A percentile compares a stretch with the other conserved stretches of the same genome.
phyloP scores from a whole-genome alignment of 2,797 vertebrate genomes.

The Tokudaia muenninki region DNA sequence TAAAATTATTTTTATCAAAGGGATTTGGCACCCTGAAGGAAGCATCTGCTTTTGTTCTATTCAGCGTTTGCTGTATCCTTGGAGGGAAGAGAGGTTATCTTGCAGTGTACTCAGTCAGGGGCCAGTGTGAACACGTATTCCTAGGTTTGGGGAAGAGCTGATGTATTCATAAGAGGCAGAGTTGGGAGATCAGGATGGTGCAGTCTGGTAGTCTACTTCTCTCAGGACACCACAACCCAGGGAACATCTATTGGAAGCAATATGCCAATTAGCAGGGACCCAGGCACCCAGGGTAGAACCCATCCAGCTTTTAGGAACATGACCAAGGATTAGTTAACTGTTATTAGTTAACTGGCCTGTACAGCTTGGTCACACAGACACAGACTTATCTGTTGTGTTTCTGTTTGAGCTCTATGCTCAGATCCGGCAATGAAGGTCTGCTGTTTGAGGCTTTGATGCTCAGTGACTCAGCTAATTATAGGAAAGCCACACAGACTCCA shows the following conservation, averaged over 20 bases:
- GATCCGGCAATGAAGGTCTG: background rate
- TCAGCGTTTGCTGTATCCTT: fast-evolving
- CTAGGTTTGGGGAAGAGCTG: background rate
- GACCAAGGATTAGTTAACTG: background rate
- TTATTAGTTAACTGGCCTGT: background rate
- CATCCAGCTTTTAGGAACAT: background rate
- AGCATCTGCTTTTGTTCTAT: background rate
- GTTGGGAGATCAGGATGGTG: fast-evolving
- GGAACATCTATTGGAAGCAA: background rate
- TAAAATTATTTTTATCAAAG: background rate
- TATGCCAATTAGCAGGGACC: background rate
- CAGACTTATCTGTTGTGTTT: background rate
- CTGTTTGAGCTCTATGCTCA: fast-evolving
- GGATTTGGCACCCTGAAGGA: background rate
- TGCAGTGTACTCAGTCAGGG: background rate
- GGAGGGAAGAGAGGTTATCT: background rate
- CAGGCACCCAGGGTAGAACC: fast-evolving
- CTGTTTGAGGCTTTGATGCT: background rate
- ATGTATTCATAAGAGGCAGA: background rate
- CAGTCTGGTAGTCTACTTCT: background rate
- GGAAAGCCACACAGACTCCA: background rate
- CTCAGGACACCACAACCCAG: background rate
- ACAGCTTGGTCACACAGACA: background rate
- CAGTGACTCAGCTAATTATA: background rate
- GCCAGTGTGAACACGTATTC: background rate